Evolutionary conservation across 1,140 invertebrate species (phyloP), one percentile per base, ranked within the genome.

Genomic region (Cyclina sinensis): DNA sequence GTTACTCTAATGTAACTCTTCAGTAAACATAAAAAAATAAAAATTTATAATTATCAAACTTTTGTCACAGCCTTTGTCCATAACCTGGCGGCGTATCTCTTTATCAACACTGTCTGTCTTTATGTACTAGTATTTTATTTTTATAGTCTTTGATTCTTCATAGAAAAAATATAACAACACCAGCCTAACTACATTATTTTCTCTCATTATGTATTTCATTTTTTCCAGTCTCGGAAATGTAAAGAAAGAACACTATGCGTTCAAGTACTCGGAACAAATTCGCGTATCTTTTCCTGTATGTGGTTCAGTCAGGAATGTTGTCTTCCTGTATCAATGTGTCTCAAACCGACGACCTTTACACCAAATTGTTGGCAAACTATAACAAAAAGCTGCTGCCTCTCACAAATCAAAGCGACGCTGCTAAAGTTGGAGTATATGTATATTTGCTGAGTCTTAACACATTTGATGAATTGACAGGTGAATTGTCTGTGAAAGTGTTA

Each of bases 381-480:
- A 78, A 86, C 57, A 46, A 27, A 21, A 57, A 39, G 9, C 9
- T 86, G 2, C 27, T 86, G 1, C 84, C 84, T 12, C 16, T 86
- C 16, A 7, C 78, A 9, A 62, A 86, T 27, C 54, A 86, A 21
- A 54, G 21, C 21, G 32, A 86, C 30, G 11, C 73, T 0, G 48
- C 57, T 14, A 30, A 54, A 2, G 37, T 86, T 21, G 46, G 48
- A 37, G 51, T 78, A 9, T 24, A 21, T 0, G 35, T 86, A 32
- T 30, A 24, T 0, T 21, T 86, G 11, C 18, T 78, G 4, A 85
- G 70, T 35, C 48, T 85, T 12, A 85, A 73, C 37, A 46, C 73
- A 24, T 73, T 85, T 32, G 68, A 85, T 57, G 82, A 85, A 74
- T 24, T 85, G 16, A 73, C 82, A n/a, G 82, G 82, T 11, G 39